A percentile compares a stretch with the other conserved stretches of the same genome.
phyloP scores from a whole-genome alignment of 2,888 invertebrate species.

The Drosophila affinis region DNA sequence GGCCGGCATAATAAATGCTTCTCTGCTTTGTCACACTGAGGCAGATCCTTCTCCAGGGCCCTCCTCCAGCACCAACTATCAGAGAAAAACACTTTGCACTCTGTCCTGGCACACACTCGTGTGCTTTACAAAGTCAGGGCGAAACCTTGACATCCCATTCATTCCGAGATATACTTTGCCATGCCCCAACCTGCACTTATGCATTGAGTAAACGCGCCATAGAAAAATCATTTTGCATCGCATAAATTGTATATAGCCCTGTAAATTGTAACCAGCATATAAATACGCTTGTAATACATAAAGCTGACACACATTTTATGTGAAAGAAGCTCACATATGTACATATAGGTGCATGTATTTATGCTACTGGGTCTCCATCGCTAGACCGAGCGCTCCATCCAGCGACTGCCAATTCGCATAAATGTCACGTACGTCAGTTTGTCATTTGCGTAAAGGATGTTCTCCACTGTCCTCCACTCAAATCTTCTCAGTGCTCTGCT shows the following conservation, averaged over 20 bases:
- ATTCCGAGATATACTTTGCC: constrained; percentile 49
- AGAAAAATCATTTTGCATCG: constrained; percentile 73
- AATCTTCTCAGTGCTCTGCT: background rate
- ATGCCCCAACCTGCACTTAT: constrained; percentile 54
- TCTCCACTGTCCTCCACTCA: constrained; percentile 8
- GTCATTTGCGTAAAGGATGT: constrained; percentile 74
- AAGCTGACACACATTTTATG: constrained; percentile 71
- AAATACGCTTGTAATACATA: constrained; percentile 41
- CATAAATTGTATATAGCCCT: constrained; percentile 61
- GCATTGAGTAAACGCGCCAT: constrained; percentile 68
- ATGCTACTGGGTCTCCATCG: constrained; percentile 50
- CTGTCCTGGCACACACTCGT: background rate
- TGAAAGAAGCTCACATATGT: constrained; percentile 13
- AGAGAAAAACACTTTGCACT: too few relatives aligned
- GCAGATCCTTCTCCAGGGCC: background rate
- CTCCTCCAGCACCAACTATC: background rate
- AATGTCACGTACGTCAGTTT: constrained; percentile 83
- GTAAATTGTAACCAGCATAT: constrained; percentile 21
- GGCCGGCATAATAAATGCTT: background rate
- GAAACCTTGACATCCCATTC: constrained; percentile 74
- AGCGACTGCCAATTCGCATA: constrained; percentile 81
- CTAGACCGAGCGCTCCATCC: constrained; percentile 26
- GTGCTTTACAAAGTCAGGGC: constrained; percentile 55
- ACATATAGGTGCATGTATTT: constrained; percentile 33
- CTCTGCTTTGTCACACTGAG: background rate